Base-by-base conservation (phyloP, 2,888 invertebrate genomes). In the Meliscaeva auricollis region DNA sequence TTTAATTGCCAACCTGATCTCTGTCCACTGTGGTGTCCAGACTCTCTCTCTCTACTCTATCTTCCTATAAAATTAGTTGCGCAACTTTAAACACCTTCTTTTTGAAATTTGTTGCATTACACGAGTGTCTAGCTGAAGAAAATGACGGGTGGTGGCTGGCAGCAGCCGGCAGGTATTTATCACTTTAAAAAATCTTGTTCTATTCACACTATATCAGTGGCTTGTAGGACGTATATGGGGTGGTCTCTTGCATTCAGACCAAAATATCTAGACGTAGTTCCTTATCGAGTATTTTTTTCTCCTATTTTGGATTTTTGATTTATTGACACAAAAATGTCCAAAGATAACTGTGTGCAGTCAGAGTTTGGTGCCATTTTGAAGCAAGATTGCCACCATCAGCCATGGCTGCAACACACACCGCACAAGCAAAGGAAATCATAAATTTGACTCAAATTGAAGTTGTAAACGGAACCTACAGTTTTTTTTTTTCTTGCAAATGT, bases 1-100 rank as follows among this genome's bases (percentile, higher is more conserved):
- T 82, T 82, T 82, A 82, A 82, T 77, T 82, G 68, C 77, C 66
- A 72, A 73, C 82, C 54, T 62, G 64, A 76, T 81, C 48, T 52
- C 2, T 52, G 50, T 32, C 75, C 70, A 50, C 54, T 20, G 17
- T 41, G 20, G 26, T 1, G n/a, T 48, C 8, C 11, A 50, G 22
- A 58, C 54, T 30, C 54, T 54, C 30, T 54, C 15, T 15, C 30
- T 54, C n/a, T n/a, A 58, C 54, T 30, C 54, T 54, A 15, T 54
- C 15, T 15, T n/a, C 30, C n/a, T 26, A 26, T 26, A 26, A 26
- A 30, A 1, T 32, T 32, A 15, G 58, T 64, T 64, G 64, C 17
- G 32, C 46, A 64, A 64, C 17, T 64, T 62, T 64, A 30, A 22
- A 44, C 41, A 41, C 41, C 62, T 62, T 62, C 44, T 48, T 62